phyloP scores from a whole-genome alignment of 2,113 vertebrate species.

The Pangasianodon hypophthalmus region DNA sequence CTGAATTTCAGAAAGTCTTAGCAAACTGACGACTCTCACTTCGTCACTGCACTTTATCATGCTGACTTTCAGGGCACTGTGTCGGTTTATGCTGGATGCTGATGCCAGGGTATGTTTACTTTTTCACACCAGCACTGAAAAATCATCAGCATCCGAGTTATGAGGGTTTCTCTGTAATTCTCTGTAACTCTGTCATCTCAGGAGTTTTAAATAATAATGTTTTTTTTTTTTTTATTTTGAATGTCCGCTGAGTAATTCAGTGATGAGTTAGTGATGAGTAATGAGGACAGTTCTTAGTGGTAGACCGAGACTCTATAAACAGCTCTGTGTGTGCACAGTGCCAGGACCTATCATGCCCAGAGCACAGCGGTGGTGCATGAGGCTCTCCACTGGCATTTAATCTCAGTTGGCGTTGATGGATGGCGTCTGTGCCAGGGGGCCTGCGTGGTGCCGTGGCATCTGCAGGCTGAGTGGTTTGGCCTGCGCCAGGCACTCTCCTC shows the following conservation, averaged over 20 bases:
- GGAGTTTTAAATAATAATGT: neutral
- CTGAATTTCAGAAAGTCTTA: constrained; percentile 6
- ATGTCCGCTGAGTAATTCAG: neutral
- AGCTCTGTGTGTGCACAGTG: neutral
- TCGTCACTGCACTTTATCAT: neutral
- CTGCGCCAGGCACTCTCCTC: constrained; percentile 13
- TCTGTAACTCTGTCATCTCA: neutral
- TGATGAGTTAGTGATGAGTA: neutral
- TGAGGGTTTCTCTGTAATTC: neutral
- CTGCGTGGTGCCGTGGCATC: constrained; percentile 29
- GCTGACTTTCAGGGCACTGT: neutral
- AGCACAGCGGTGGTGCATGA: constrained; percentile 2
- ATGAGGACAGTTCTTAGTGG: neutral
- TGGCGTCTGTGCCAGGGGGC: constrained; percentile 3
- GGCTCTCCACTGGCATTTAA: neutral
- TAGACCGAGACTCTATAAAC: neutral
- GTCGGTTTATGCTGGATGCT: neutral
- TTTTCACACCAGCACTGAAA: neutral
- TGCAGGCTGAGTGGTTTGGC: constrained; percentile 29
- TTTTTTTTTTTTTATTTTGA: neutral
- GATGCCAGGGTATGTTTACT: neutral
- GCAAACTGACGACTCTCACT: neutral
- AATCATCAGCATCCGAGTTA: neutral
- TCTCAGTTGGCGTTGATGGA: constrained; percentile 42
- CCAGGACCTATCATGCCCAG: neutral